Conservation (phyloP, 2,888 invertebrate genomes). For the Metopia argyrocephala region DNA sequence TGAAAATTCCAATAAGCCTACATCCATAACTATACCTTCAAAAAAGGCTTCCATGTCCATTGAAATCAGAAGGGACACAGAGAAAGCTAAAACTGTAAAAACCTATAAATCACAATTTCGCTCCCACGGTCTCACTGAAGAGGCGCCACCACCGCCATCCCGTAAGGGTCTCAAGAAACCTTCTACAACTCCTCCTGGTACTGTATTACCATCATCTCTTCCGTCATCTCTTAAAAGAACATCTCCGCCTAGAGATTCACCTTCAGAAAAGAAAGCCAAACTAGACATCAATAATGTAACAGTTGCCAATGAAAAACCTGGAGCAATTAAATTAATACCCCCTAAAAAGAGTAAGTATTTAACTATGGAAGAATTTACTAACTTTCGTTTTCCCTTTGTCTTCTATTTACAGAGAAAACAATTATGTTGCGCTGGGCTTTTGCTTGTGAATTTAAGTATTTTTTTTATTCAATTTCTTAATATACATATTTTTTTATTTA, state of each 20-base stretch:
- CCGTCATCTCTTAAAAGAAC: conserved; percentile 69
- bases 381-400: conserved; percentile 63
- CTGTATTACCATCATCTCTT: conserved; percentile 68
- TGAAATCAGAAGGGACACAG: conserved; percentile 86
- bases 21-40: conserved; percentile 77
- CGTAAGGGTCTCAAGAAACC: conserved; percentile 84
- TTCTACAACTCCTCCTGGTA: conserved; percentile 75
- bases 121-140: conserved; percentile 93
- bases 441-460: conserved; percentile 61
- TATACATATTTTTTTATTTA: conserved; percentile 31
- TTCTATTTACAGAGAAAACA: conserved; percentile 64
- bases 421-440: conserved; percentile 64
- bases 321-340: conserved; percentile 91
- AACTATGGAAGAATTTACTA: conserved; percentile 67
- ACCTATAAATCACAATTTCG: conserved; percentile 94
- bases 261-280: conserved; percentile 89
- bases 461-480: conserved; percentile 29
- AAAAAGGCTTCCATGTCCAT: conserved; percentile 88
- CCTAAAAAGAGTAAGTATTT: conserved; percentile 93
- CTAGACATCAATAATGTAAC: conserved; percentile 79
- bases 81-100: conserved; percentile 93
- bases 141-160: conserved; percentile 91
- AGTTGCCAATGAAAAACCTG: conserved; percentile 83
- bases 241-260: conserved; percentile 71
- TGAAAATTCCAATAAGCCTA: conserved; percentile 67